Base-by-base conservation (phyloP, 2,888 invertebrate genomes). In the Caenorhabditis imperialis region DNA sequence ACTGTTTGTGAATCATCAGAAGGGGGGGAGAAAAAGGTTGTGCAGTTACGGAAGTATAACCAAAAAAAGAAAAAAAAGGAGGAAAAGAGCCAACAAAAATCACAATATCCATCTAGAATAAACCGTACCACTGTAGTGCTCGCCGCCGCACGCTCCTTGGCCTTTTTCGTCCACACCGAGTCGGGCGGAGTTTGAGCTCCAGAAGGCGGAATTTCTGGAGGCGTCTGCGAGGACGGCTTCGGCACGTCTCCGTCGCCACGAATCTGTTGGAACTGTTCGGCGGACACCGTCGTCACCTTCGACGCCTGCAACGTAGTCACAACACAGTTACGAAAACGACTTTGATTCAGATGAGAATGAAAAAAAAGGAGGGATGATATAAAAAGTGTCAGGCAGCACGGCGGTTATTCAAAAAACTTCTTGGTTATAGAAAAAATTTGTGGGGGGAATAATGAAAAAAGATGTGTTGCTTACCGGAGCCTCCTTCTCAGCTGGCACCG, bases 81-180 rank as follows among this genome's bases (percentile, higher is more conserved):
- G 35, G 42, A 53, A 18, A 45, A 23, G 14, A n/a, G n/a, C n/a
- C 44, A 37, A 25, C 57, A 40, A 57, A 50, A 37, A 35, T 30
- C 47, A 62, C 47, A 53, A 62, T 53, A 53, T 53, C 51, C 44
- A 62, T n/a, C 16, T 6, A 47, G 6, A 45, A 16, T 16, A 73
- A 67, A 55, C 50, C 55, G 47, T 74, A 78, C 81, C 69, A 77
- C 78, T 57, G 60, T 65, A 14, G 48, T 45, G 51, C 58, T 60
- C 37, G 83, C 79, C 14, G 83, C 83, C 2, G 87, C 84, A n/a
- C 87, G 81, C 67, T 87, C 87, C 60, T 84, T 82, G 2, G 87
- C 87, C 70, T 87, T 87, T 70, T 84, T 80, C 0, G 82, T 81
- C 87, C 87, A 87, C 8, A 87, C 81, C 4, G 86, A 84, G 10